Conservation (phyloP, 2,888 invertebrate species). For the Empis stercorea region DNA sequence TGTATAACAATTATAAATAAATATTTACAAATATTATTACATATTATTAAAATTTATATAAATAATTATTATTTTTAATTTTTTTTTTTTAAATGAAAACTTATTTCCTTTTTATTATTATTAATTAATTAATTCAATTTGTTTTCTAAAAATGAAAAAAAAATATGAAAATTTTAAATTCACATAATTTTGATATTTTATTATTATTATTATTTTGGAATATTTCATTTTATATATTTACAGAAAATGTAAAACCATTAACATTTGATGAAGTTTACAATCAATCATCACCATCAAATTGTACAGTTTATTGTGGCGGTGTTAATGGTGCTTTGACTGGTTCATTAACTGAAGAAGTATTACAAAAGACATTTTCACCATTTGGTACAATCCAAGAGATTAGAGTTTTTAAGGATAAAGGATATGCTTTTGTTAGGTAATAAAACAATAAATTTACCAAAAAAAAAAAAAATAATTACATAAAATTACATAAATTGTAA, state of each 20-base stretch:
- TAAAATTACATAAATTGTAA: neutral
- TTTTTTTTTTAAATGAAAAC: too few species aligned
- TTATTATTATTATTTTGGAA: too few species aligned
- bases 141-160: too few species aligned
- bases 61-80: too few species aligned
- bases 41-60: too few species aligned
- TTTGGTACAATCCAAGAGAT: slow-evolving; percentile 97
- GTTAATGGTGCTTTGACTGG: slow-evolving; percentile 52
- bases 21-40: too few species aligned
- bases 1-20: too few species aligned
- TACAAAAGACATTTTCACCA: slow-evolving; percentile 91
- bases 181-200: too few species aligned
- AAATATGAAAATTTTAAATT: too few species aligned
- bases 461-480: too few species aligned
- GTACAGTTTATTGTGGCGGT: slow-evolving; percentile 98
- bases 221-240: slow-evolving; percentile 22
- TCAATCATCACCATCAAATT: slow-evolving; percentile 96
- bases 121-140: too few species aligned
- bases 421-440: slow-evolving; percentile 92
- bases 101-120: too few species aligned
- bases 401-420: slow-evolving; percentile 97
- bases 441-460: neutral
- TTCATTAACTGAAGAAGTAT: slow-evolving; percentile 88
- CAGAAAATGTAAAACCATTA: slow-evolving; percentile 80
- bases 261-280: slow-evolving; percentile 98